Conservation (phyloP, 2,888 invertebrate species). For the Eristalis intricaria region DNA sequence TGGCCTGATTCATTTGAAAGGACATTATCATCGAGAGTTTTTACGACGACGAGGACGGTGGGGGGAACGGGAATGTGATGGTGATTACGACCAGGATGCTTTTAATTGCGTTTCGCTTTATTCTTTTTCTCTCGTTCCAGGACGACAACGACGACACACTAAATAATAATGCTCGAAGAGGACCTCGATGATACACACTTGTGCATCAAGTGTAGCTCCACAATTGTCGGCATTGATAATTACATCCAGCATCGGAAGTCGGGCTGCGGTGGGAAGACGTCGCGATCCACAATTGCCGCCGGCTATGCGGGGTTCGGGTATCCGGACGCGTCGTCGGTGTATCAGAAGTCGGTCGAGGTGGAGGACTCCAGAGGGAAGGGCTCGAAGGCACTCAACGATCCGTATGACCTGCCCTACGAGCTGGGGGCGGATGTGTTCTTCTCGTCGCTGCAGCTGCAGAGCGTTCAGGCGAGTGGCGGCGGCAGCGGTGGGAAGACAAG, state of each 20-base stretch:
- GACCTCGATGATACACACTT: slow-evolving; percentile 93
- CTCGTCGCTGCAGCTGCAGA: slow-evolving; percentile 90
- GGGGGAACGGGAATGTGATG: neutral
- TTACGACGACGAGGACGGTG: slow-evolving; percentile 37
- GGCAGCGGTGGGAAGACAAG: slow-evolving; percentile 33
- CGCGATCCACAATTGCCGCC: slow-evolving; percentile 77
- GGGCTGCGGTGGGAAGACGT: slow-evolving; percentile 83
- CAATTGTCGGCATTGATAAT: slow-evolving; percentile 91
- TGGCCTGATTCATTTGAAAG: slow-evolving; percentile 57
- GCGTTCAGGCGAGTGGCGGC: slow-evolving; percentile 78
- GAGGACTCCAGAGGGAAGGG: slow-evolving; percentile 76
- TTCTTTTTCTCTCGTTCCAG: slow-evolving; percentile 34
- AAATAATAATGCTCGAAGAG: slow-evolving; percentile 80
- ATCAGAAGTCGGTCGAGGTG: slow-evolving; percentile 73
- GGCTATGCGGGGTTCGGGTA: slow-evolving; percentile 77
- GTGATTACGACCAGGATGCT: slow-evolving; percentile 66
- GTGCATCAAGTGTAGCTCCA: slow-evolving; percentile 92
- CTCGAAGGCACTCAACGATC: slow-evolving; percentile 77
- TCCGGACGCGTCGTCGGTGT: slow-evolving; percentile 74
- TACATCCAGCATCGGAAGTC: slow-evolving; percentile 92
- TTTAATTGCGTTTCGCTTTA: slow-evolving; percentile 58
- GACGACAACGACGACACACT: slow-evolving; percentile 38
- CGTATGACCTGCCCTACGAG: slow-evolving; percentile 83
- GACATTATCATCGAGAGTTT: slow-evolving; percentile 57
- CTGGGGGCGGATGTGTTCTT: slow-evolving; percentile 93